phyloP scores from a whole-genome alignment of 2,113 vertebrate species.

The Rafetus swinhoei region DNA sequence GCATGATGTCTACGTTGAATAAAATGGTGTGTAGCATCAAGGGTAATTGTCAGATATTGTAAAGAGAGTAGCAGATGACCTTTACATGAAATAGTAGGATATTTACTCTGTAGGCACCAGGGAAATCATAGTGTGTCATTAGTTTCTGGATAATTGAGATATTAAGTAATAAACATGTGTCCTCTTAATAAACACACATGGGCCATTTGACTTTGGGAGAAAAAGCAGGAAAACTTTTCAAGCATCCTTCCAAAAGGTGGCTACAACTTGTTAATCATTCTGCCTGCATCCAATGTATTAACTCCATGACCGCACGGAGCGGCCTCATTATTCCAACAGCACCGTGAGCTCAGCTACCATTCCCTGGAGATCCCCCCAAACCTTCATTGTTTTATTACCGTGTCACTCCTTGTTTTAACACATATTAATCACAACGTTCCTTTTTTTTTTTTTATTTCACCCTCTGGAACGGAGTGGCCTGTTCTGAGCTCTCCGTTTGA shows the following conservation, averaged over 20 bases:
- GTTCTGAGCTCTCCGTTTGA: conserved; percentile 37
- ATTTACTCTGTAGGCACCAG: not conserved
- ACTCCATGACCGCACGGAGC: conserved; percentile 36
- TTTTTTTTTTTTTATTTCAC: conserved; percentile 45
- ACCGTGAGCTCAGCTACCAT: conserved; percentile 62
- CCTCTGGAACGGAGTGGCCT: conserved; percentile 45
- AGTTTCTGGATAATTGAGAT: not conserved
- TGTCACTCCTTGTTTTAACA: conserved; percentile 71
- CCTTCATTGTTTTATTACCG: conserved; percentile 71
- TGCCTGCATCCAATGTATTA: conserved; percentile 52
- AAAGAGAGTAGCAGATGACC: not conserved
- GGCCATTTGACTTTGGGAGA: accelerated
- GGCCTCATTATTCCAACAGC: conserved; percentile 65
- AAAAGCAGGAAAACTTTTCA: not conserved
- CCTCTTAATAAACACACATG: too few species aligned
- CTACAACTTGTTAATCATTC: conserved; percentile 64
- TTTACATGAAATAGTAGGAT: not conserved
- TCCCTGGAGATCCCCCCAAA: conserved; percentile 66
- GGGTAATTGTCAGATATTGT: not conserved
- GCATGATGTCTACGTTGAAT: not conserved
- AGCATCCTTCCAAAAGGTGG: conserved; percentile 8
- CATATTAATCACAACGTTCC: conserved; percentile 76
- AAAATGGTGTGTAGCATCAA: not conserved
- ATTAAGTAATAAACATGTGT: not conserved
- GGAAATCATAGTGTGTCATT: not conserved